A percentile compares a stretch with the other conserved stretches of the same genome.
phyloP scores from a whole-genome alignment of 35 echinoderm and acorn worm genomes.

The Ophioderma brevispina region DNA sequence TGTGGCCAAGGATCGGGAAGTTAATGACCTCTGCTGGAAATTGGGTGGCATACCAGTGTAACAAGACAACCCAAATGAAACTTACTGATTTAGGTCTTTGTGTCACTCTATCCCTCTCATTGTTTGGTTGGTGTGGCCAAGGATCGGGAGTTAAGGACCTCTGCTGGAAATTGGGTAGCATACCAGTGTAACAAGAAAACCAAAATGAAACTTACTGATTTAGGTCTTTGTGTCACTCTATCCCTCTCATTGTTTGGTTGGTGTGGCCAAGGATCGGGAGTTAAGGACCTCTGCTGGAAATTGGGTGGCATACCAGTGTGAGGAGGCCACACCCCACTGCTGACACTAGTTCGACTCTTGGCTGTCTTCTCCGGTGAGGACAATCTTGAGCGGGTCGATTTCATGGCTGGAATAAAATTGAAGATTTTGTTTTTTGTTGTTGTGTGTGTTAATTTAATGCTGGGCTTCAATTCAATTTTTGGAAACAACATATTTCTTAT shows the following conservation, averaged over 20 bases:
- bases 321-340: slow-evolving; percentile 56
- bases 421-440: too few relatives aligned
- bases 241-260: slow-evolving; percentile 64
- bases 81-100: slow-evolving; percentile 96
- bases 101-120: slow-evolving; percentile 69
- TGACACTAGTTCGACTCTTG: slow-evolving; percentile 54
- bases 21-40: slow-evolving; percentile 82
- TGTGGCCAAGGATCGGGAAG: slow-evolving; percentile 86
- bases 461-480: too few relatives aligned
- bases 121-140: slow-evolving; percentile 47
- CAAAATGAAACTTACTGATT: too few relatives aligned
- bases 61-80: too few relatives aligned
- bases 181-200: too few relatives aligned
- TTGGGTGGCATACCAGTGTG: slow-evolving; percentile 73
- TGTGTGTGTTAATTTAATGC: too few relatives aligned
- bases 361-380: slow-evolving; percentile 38
- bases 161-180: slow-evolving; percentile 86
- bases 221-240: slow-evolving; percentile 87
- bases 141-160: slow-evolving; percentile 95
- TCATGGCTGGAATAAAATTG: slow-evolving; percentile 80
- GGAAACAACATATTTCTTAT: too few relatives aligned
- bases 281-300: slow-evolving; percentile 82
- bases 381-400: slow-evolving; percentile 32
- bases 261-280: slow-evolving; percentile 75
- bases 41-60: slow-evolving; percentile 82